phyloP scores from a whole-genome alignment of 2,797 vertebrate genomes.

The Amblyraja radiata region DNA sequence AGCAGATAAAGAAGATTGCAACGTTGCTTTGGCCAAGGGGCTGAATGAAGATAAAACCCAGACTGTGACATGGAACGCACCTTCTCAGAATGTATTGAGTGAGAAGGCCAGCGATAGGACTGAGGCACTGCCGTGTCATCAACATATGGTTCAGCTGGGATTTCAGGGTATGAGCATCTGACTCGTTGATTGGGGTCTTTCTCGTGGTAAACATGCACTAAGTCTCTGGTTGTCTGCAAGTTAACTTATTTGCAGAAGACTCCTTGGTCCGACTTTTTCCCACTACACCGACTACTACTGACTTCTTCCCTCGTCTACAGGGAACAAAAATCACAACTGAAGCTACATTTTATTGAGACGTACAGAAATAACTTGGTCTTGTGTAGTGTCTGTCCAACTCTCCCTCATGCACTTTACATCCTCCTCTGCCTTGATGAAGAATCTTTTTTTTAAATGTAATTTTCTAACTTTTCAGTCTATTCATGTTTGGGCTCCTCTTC shows the following conservation, averaged over 20 bases:
- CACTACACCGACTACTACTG: background rate
- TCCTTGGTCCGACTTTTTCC: background rate
- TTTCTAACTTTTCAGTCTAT: background rate
- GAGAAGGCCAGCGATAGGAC: background rate
- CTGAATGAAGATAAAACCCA: background rate
- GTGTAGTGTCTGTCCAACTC: background rate
- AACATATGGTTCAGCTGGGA: background rate
- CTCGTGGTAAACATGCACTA: background rate
- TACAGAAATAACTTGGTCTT: background rate
- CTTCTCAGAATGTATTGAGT: background rate
- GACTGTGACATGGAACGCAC: background rate
- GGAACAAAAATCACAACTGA: background rate
- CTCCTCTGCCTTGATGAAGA: background rate
- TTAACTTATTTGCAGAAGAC: background rate
- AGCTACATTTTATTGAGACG: background rate
- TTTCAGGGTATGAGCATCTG: slow-evolving; percentile 12
- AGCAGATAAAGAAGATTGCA: background rate
- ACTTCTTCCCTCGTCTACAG: background rate
- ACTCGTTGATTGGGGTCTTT: background rate
- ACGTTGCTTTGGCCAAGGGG: background rate
- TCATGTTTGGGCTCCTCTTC: background rate
- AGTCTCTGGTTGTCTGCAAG: background rate
- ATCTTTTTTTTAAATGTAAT: background rate
- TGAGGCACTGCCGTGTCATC: background rate
- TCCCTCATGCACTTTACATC: background rate